Evolutionary conservation across 2,888 invertebrate genomes (phyloP).

Genomic region (Diadegma fenestrale): DNA sequence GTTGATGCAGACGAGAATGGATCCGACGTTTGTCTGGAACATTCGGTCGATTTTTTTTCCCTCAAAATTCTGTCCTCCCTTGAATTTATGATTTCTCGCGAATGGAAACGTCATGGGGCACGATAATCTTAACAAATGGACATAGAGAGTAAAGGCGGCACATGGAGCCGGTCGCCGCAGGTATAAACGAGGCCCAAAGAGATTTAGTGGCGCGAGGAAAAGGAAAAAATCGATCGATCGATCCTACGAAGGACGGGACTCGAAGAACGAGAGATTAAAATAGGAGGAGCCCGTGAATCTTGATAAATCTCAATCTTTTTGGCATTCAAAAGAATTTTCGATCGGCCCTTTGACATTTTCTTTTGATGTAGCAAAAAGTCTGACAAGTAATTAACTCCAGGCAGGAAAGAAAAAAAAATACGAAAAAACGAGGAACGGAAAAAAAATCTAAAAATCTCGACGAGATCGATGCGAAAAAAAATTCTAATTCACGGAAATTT

Average conservation of each 20-base stretch:
- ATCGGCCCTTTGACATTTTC: not conserved
- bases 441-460: not conserved
- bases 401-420: not conserved
- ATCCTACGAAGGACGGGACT: slow-evolving; percentile 73
- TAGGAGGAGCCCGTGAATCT: slow-evolving; percentile 36
- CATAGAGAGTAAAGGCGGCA: slow-evolving; percentile 17
- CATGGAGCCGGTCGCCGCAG: slow-evolving; percentile 14
- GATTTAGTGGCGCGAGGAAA: not conserved
- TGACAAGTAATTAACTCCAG: not conserved
- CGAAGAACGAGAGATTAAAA: slow-evolving; percentile 52
- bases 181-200: not conserved
- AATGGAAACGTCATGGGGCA: not conserved
- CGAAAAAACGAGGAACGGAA: not conserved
- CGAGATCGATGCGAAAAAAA: not conserved
- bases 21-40: slow-evolving; percentile 96
- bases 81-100: slow-evolving; percentile 1
- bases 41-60: not conserved
- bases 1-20: slow-evolving; percentile 95
- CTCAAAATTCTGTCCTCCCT: not conserved
- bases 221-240: slow-evolving; percentile 56
- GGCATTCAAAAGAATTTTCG: slow-evolving; percentile 3
- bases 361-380: slow-evolving; percentile 22
- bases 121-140: slow-evolving; percentile 39
- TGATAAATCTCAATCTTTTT: slow-evolving; percentile 26
- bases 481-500: not conserved